Evolutionary conservation across 2,888 invertebrate genomes (phyloP).

Genomic region (Andrena camellia): DNA sequence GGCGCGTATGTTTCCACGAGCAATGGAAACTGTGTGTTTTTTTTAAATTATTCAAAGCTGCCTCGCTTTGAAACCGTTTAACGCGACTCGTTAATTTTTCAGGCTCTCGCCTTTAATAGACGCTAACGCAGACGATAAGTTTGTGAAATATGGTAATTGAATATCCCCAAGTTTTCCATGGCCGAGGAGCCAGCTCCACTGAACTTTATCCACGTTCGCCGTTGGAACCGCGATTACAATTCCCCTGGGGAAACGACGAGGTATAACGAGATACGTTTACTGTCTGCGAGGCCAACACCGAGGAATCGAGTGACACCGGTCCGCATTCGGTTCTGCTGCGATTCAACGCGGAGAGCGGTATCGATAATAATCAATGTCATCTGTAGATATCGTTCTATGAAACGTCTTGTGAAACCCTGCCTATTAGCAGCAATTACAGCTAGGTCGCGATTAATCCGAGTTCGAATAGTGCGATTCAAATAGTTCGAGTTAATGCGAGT

Average conservation of each 20-base stretch:
- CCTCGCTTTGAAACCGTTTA: not conserved
- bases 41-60: constrained; percentile 20
- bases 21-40: not conserved
- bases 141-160: not conserved
- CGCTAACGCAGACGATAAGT: not conserved
- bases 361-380: constrained; percentile 1
- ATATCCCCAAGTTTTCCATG: not conserved
- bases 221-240: constrained; percentile 11
- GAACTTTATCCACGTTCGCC: not conserved
- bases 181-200: not conserved
- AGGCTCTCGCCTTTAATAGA: not conserved
- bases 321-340: not conserved
- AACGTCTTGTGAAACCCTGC: not conserved
- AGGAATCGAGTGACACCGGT: not conserved
- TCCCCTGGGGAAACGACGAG: not conserved
- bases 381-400: not conserved
- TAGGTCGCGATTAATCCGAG: too few species aligned
- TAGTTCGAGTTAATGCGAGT: too few species aligned
- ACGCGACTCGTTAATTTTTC: constrained; percentile 7
- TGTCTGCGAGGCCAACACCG: not conserved
- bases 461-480: too few species aligned
- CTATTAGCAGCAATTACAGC: not conserved
- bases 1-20: not conserved
- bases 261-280: constrained; percentile 5
- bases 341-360: constrained; percentile 6